Evolutionary conservation across 2,888 invertebrate genomes (phyloP).

Genomic region (Erynnis tages): DNA sequence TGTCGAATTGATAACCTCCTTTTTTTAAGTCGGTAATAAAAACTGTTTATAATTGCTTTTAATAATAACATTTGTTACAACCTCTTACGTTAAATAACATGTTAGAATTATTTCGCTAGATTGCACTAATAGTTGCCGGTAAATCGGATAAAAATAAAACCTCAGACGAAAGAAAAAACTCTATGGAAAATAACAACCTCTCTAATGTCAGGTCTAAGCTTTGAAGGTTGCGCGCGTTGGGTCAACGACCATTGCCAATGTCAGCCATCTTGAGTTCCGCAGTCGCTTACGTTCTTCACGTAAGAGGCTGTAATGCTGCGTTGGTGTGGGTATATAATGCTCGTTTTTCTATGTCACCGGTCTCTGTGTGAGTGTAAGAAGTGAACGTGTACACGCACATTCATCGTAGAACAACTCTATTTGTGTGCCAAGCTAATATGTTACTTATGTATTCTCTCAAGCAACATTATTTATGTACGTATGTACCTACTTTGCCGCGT

Average conservation of each 20-base stretch:
- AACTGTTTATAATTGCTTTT: too few relatives aligned
- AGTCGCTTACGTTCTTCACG: conserved; percentile 79
- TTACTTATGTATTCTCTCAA: conserved; percentile 34
- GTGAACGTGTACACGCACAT: conserved; percentile 53
- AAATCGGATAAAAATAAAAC: conserved; percentile 26
- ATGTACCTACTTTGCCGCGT: neutral
- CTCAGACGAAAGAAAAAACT: conserved; percentile 42
- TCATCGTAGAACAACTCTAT: conserved; percentile 35
- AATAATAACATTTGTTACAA: neutral
- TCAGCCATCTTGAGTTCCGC: conserved; percentile 82
- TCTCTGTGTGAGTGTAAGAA: conserved; percentile 57
- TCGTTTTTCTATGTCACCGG: conserved; percentile 71
- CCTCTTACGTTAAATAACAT: neutral
- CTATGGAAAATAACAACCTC: conserved; percentile 74
- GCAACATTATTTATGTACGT: neutral
- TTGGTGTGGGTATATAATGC: conserved; percentile 71
- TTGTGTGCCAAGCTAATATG: conserved; percentile 40
- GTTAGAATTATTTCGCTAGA: neutral
- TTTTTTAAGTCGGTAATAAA: too few relatives aligned
- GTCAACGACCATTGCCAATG: conserved; percentile 80
- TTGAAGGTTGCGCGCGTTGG: conserved; percentile 76
- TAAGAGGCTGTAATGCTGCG: conserved; percentile 76
- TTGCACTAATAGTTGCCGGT: conserved; percentile 8
- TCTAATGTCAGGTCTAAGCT: conserved; percentile 78
- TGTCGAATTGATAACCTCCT: too few relatives aligned